Percentiles rank a stretch among this genome's conserved stretches.
Evolutionary conservation across 1,140 invertebrate genomes (phyloP).

Genomic region (Cydia fagiglandana): DNA sequence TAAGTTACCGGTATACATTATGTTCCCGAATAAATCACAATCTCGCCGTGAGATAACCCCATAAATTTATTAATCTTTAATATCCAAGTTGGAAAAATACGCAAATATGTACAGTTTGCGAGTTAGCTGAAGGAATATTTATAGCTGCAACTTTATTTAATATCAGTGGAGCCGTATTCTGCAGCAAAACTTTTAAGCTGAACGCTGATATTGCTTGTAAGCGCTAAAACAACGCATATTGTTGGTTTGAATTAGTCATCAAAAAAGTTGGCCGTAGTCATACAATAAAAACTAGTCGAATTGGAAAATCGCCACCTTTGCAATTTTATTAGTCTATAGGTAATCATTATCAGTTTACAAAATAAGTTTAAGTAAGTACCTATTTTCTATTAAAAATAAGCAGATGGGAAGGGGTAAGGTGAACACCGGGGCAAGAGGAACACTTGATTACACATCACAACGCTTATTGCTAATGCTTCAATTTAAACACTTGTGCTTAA

Average conservation of each 20-base stretch:
- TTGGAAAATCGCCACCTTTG: too few relatives aligned
- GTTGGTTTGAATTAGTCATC: constrained; percentile 10
- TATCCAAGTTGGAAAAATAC: constrained; percentile 30
- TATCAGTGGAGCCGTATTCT: constrained; percentile 60
- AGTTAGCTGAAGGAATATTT: constrained; percentile 79
- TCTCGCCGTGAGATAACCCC: constrained; percentile 17
- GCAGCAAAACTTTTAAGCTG: constrained; percentile 65
- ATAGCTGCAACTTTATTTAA: constrained; percentile 80
- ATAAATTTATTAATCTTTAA: constrained; percentile 33
- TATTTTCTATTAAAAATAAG: too few relatives aligned
- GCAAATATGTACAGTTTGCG: constrained; percentile 45
- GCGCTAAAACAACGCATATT: constrained; percentile 30
- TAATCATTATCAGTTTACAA: too few relatives aligned
- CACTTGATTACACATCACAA: too few relatives aligned
- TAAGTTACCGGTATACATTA: not conserved
- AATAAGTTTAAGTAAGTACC: too few relatives aligned
- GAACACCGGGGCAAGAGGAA: too few relatives aligned
- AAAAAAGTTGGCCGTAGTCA: not conserved
- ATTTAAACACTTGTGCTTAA: too few relatives aligned
- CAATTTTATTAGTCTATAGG: too few relatives aligned
- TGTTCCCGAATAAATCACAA: constrained; percentile 8
- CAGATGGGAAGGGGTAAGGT: too few relatives aligned
- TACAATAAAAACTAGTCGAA: too few relatives aligned
- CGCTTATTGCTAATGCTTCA: too few relatives aligned
- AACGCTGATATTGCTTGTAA: constrained; percentile 31